phyloP scores from a whole-genome alignment of 2,113 vertebrate species.

The Malaclemys terrapin region DNA sequence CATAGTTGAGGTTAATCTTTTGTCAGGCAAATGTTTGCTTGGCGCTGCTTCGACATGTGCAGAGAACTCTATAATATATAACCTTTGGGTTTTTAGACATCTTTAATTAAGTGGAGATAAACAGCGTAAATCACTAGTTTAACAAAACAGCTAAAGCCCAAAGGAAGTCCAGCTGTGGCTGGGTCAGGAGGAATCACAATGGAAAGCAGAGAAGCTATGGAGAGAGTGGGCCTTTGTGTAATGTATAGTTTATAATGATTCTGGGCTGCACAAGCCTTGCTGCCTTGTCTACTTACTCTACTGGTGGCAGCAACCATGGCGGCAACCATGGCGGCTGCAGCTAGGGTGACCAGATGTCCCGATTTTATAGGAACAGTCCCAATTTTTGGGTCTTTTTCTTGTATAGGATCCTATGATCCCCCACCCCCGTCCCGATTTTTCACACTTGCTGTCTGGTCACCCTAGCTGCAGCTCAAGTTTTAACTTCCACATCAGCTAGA shows the following conservation, averaged over 20 bases:
- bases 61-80: neutral
- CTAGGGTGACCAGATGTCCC: neutral
- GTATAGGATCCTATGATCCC: no score
- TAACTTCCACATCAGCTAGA: neutral
- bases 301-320: neutral
- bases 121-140: neutral
- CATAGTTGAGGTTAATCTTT: neutral
- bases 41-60: neutral
- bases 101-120: constrained; percentile 32
- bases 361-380: no score
- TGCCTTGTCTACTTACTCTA: neutral
- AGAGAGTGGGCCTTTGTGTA: neutral
- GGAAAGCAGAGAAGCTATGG: neutral
- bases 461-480: neutral
- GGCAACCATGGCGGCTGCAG: rapidly evolving
- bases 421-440: no score
- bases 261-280: neutral
- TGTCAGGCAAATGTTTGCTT: neutral
- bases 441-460: no score
- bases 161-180: neutral
- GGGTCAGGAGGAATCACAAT: neutral
- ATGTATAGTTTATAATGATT: neutral
- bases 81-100: neutral
- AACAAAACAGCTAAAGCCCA: neutral
- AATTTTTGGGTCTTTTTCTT: no score